These are phyloP conservation scores for Acridotheres tristis DNA, from an alignment of 2,797 vertebrate species.

Conservation along the genomic window DNA sequence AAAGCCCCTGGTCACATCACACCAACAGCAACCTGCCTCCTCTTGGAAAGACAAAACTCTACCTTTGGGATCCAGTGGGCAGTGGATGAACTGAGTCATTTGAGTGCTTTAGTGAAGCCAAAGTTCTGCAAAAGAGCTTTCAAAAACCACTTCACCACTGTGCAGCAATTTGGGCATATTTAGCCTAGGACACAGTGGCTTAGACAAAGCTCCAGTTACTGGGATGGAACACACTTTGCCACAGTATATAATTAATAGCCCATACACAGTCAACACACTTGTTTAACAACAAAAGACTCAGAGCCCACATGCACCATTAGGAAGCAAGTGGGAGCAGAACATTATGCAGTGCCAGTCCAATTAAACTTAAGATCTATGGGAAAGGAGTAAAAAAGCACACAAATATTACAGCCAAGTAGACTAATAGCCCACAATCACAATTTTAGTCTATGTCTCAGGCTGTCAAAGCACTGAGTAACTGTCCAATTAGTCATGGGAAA, in stretches of 20 bases:
- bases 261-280: constrained; percentile 14
- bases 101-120: not conserved
- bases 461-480: constrained; percentile 67
- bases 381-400: constrained; percentile 55
- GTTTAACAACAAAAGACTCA: constrained; percentile 34
- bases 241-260: constrained; percentile 4
- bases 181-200: not conserved
- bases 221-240: not conserved
- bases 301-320: constrained; percentile 44
- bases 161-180: not conserved
- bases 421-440: constrained; percentile 62
- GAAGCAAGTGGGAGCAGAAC: constrained; percentile 64
- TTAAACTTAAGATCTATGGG: constrained; percentile 57
- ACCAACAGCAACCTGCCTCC: not conserved
- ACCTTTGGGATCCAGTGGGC: not conserved
- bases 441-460: constrained; percentile 47
- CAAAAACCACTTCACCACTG: not conserved
- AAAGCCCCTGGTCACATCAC: not conserved
- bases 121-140: not conserved
- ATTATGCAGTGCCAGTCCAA: constrained; percentile 59
- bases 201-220: not conserved
- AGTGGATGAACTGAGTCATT: not conserved
- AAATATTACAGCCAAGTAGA: constrained; percentile 65
- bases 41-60: not conserved
- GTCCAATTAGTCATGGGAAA: constrained; percentile 64